These are phyloP conservation scores for Rhadina sibilatrix DNA, from an alignment of 2,113 vertebrate species.

Conservation along the genomic window DNA sequence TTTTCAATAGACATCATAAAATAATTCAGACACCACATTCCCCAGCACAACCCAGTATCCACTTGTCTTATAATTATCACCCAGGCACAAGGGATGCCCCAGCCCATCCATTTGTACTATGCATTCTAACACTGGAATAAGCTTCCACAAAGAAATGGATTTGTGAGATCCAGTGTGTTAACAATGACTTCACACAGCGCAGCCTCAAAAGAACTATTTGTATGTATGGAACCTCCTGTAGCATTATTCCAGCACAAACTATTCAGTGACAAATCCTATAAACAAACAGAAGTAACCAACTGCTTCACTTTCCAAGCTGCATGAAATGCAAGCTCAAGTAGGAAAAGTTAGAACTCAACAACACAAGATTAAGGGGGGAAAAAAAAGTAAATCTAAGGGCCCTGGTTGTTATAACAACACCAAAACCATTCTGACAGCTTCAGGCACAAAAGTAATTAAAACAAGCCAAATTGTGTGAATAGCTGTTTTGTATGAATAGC, in stretches of 20 bases:
- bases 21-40: not conserved
- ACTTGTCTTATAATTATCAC: not conserved
- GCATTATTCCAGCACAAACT: not conserved
- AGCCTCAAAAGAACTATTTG: not conserved
- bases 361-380: not conserved
- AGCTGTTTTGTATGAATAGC: slow-evolving; percentile 14
- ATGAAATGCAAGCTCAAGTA: not conserved
- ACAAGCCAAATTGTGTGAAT: slow-evolving; percentile 7
- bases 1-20: not conserved
- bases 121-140: not conserved
- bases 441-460: slow-evolving; percentile 39
- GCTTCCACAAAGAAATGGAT: not conserved
- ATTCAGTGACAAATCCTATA: not conserved
- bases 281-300: slow-evolving; percentile 1
- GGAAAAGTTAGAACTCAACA: not conserved
- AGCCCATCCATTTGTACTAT: not conserved
- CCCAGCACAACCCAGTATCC: not conserved
- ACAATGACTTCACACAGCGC: not conserved
- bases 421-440: slow-evolving; percentile 8
- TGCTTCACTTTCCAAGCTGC: not conserved
- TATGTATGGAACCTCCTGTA: not conserved
- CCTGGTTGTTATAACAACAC: slow-evolving; percentile 3
- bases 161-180: not conserved
- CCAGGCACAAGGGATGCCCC: not conserved
- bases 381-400: not conserved